A percentile compares a stretch with the other conserved stretches of the same genome.
Evolutionary conservation across 2,113 vertebrate genomes (phyloP).

Genomic region (Nothobranchius furzeri): DNA sequence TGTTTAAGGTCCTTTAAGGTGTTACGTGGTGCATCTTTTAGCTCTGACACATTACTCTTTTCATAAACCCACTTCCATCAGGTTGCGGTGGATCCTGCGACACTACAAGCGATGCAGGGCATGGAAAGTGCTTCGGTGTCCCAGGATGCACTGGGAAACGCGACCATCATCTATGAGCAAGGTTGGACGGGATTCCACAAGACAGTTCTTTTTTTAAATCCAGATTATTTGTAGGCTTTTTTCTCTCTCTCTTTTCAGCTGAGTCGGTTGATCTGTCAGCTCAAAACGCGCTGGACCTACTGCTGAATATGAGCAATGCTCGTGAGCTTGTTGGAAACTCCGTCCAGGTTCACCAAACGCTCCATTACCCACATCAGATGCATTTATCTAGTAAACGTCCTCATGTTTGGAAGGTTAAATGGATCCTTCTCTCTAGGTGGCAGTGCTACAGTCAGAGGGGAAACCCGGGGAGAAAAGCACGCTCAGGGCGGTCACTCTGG

Average conservation of each 20-base stretch:
- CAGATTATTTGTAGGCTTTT: background rate
- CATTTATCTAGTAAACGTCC: background rate
- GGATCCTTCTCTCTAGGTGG: slow-evolving; percentile 54
- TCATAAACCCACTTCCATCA: slow-evolving; percentile 14
- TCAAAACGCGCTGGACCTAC: slow-evolving; percentile 90
- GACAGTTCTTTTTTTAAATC: background rate
- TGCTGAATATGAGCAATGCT: slow-evolving; percentile 93
- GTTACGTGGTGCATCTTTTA: background rate
- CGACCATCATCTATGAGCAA: slow-evolving; percentile 94
- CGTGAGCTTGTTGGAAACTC: slow-evolving; percentile 83
- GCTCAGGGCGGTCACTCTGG: slow-evolving; percentile 49
- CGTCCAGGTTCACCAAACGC: slow-evolving; percentile 81
- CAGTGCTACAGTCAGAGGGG: slow-evolving; percentile 87
- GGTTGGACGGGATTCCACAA: slow-evolving; percentile 65
- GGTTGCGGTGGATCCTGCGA: slow-evolving; percentile 77
- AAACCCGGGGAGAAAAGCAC: slow-evolving; percentile 64
- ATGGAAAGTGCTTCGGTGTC: slow-evolving; percentile 79
- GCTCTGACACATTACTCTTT: background rate
- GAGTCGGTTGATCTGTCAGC: slow-evolving; percentile 86
- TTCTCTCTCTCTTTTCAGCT: slow-evolving; percentile 69
- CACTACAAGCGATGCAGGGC: slow-evolving; percentile 78
- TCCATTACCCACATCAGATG: background rate
- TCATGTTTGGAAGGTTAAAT: background rate
- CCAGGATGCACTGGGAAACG: slow-evolving; percentile 83
- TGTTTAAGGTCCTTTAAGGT: background rate